Percentiles rank a stretch among this genome's conserved stretches.
Conservation (phyloP, 2,113 vertebrate genomes). For the Notiomystis cincta region DNA sequence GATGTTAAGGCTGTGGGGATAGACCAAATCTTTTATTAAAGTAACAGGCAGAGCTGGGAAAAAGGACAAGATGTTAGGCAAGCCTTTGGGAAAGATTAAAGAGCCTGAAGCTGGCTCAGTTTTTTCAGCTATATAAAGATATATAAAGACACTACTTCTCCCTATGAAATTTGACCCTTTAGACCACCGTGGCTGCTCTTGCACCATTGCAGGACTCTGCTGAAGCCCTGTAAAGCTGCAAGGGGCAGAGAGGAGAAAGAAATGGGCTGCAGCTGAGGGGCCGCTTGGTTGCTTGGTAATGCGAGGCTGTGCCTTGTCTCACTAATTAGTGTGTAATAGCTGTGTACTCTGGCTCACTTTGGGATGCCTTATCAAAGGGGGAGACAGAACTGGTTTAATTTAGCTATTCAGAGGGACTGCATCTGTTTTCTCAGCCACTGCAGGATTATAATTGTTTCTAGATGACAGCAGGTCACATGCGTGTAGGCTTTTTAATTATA, state of each 20-base stretch:
- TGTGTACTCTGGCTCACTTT: slow-evolving; percentile 23
- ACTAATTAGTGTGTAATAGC: slow-evolving; percentile 63
- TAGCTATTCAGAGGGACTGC: slow-evolving; percentile 49
- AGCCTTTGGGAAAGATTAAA: neutral
- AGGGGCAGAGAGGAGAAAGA: neutral
- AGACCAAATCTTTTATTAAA: neutral
- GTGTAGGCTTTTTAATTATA: slow-evolving; percentile 71
- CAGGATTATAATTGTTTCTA: slow-evolving; percentile 59
- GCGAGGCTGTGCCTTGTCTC: neutral
- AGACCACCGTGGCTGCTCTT: neutral
- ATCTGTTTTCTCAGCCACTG: slow-evolving; percentile 61
- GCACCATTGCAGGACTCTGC: neutral
- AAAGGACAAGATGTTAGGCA: neutral
- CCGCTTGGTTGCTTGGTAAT: slow-evolving; percentile 2
- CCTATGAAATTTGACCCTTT: neutral
- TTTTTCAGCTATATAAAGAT: neutral
- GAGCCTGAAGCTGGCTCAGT: neutral
- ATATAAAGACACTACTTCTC: neutral
- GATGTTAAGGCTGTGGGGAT: neutral
- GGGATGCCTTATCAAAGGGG: slow-evolving; percentile 53
- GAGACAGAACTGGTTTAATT: slow-evolving; percentile 46
- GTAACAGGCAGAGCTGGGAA: neutral
- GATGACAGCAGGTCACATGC: slow-evolving; percentile 57
- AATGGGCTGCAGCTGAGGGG: neutral
- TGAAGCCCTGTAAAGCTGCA: neutral